Conservation (phyloP, 2,797 vertebrate genomes). For the Cossypha heuglini region DNA sequence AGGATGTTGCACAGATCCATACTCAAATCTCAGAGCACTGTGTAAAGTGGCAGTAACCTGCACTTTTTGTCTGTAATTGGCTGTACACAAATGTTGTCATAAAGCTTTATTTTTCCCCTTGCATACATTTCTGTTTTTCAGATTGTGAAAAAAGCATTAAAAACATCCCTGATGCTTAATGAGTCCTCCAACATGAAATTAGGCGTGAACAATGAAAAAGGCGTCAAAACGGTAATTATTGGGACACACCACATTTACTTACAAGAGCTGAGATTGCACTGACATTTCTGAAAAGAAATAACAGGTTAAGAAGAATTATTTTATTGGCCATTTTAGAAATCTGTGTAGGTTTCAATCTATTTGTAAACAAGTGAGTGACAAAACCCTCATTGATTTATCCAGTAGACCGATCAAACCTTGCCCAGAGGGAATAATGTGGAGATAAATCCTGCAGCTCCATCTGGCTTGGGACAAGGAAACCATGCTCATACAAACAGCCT, state of each 20-base stretch:
- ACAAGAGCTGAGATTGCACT: not conserved
- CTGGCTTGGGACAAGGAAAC: not conserved
- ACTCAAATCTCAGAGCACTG: not conserved
- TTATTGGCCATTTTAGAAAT: not conserved
- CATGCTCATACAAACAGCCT: not conserved
- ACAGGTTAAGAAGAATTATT: not conserved
- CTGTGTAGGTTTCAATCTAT: not conserved
- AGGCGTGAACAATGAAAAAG: constrained; percentile 15
- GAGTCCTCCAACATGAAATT: constrained; percentile 16
- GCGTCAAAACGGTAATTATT: constrained; percentile 37
- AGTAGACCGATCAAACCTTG: not conserved
- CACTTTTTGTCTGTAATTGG: not conserved
- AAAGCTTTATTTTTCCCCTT: constrained; percentile 23
- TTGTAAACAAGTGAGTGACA: constrained; percentile 3
- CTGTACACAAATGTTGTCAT: not conserved
- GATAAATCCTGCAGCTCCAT: not conserved
- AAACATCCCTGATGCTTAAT: not conserved
- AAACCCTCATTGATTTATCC: not conserved
- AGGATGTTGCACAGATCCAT: not conserved
- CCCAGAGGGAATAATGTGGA: not conserved
- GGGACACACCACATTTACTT: not conserved
- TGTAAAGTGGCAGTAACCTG: not conserved
- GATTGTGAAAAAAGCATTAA: constrained; percentile 25
- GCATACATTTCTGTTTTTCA: constrained; percentile 45
- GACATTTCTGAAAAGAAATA: not conserved